Base-by-base conservation (phyloP, 1,140 invertebrate species). In the Zophobas morio region DNA sequence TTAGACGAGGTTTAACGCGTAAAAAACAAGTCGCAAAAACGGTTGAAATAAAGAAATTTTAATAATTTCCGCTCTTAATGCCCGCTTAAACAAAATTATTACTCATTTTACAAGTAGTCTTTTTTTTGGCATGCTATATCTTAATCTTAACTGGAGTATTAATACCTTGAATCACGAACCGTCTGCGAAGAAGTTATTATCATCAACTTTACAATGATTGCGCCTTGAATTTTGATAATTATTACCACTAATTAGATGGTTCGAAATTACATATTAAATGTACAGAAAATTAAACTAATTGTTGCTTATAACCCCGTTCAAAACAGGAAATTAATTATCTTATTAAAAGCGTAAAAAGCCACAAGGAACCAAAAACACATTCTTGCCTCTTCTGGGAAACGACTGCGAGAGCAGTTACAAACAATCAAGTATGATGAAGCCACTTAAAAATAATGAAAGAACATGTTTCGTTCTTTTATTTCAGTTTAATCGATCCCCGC, bases 281-380 rank as follows among this genome's bases (percentile, higher is more conserved):
- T 20, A 20, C 20, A 20, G 20, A 20, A 20, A 20, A 46, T 46
- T 46, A 46, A 46, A 46, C 8, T 46, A 46, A 46, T 46, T 3
- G 8, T 46, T 46, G 42, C 42, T 3, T 8, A 8, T 3, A 46
- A 4, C 8, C 42, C 8, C 3, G 42, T 46, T 8, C 3, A 46
- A 46, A 46, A 46, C 42, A 46, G 42, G 42, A 46, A 46, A 46
- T 46, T 46, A 3, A 46, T 46, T 46, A 46, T 46, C 42, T 46
- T 46, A 46, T 46, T 46, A 46, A 46, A 46, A 46, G 8, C 8
- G 42, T 46, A 46, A 46, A 20, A 20, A 46, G 42, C 42, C 42
- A 46, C 42, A 46, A 46, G 8, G 42, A 46, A 46, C 42, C 3
- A 46, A 46, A 4, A 46, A 46, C 42, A 46, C 8, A 3, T 46